These are phyloP conservation scores for Caenorhabditis sp. DNA, from an alignment of 2,888 invertebrate species.

Conservation along the genomic window DNA sequence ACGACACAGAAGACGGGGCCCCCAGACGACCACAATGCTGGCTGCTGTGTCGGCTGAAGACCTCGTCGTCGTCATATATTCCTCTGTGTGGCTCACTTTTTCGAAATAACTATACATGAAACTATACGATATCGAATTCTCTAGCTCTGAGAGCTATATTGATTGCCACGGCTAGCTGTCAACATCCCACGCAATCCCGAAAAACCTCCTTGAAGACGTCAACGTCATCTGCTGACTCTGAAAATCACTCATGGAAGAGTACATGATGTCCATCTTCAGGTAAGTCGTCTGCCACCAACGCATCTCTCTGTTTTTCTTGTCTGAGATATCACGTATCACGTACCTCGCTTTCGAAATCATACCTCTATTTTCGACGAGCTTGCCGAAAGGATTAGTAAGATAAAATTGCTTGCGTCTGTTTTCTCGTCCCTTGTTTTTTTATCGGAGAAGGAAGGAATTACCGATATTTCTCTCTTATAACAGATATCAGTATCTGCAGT, in stretches of 20 bases:
- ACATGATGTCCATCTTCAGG: constrained; percentile 16
- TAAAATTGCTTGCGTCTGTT: constrained; percentile 29
- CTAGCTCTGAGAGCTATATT: not conserved
- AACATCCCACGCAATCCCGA: not conserved
- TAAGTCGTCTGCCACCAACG: constrained; percentile 47
- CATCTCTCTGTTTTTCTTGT: constrained; percentile 26
- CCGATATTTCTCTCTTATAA: not conserved
- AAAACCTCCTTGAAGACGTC: not conserved
- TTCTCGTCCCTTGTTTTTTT: constrained; percentile 9
- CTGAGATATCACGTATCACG: constrained; percentile 39
- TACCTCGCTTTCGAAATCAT: constrained; percentile 45
- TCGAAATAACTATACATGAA: constrained; percentile 35
- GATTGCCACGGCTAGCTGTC: not conserved
- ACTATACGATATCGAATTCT: not conserved
- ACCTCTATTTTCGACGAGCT: constrained; percentile 49
- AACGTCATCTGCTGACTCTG: no score
- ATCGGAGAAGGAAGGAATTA: not conserved
- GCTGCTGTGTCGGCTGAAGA: constrained; percentile 52
- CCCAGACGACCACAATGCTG: constrained; percentile 65
- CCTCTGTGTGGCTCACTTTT: constrained; percentile 46
- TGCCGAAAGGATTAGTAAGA: constrained; percentile 50
- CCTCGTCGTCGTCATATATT: constrained; percentile 58
- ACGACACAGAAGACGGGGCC: constrained; percentile 64
- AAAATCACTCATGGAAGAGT: constrained; percentile 29
- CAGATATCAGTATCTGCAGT: not conserved